phyloP scores from a whole-genome alignment of 2,113 vertebrate species.

The Rhizomys pruinosus region DNA sequence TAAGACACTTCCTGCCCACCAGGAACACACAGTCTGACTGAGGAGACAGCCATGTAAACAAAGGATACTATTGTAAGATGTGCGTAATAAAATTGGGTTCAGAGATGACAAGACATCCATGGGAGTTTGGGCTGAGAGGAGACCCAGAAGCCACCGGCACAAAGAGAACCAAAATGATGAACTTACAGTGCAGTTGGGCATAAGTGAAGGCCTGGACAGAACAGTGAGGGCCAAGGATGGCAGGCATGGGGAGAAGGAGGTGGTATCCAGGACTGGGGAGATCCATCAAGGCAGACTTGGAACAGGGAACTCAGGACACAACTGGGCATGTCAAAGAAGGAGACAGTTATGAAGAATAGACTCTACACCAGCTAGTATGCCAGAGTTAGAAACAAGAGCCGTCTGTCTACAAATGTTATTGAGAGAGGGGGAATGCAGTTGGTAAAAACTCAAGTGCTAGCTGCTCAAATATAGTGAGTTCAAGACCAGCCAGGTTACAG shows the following conservation, averaged over 20 bases:
- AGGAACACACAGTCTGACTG: neutral
- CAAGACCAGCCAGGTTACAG: neutral
- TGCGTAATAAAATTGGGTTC: slow-evolving; percentile 6
- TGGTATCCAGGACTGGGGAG: neutral
- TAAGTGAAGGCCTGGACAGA: neutral
- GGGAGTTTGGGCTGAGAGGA: neutral
- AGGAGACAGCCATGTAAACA: slow-evolving; percentile 5
- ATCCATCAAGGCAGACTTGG: neutral
- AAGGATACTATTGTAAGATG: neutral
- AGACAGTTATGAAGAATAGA: neutral
- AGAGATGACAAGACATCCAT: neutral
- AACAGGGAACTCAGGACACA: neutral
- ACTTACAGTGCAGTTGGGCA: neutral
- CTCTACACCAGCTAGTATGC: neutral
- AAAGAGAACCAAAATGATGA: neutral
- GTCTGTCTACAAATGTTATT: neutral
- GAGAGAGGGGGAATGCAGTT: neutral
- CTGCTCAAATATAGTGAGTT: neutral
- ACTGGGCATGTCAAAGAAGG: neutral
- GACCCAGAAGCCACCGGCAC: neutral
- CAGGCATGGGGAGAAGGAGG: neutral
- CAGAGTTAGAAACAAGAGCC: slow-evolving; percentile 9
- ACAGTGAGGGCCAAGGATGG: neutral
- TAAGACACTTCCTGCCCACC: slow-evolving; percentile 29
- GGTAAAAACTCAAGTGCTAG: neutral